These are phyloP conservation scores for Pedionomus torquatus DNA, from an alignment of 2,113 vertebrate species.

Conservation along the genomic window DNA sequence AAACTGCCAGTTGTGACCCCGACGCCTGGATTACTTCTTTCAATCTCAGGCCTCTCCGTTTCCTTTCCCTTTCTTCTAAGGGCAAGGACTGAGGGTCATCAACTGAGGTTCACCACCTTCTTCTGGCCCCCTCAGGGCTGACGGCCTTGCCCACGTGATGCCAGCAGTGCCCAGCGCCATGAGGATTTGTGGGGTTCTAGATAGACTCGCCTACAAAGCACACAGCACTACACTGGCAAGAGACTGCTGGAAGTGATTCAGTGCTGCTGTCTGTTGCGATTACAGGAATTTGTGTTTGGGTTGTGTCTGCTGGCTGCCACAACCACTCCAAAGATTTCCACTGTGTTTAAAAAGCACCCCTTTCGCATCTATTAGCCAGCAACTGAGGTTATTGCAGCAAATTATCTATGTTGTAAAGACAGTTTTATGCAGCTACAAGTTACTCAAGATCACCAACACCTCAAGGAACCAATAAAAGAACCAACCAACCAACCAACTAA, in stretches of 20 bases:
- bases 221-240: not conserved
- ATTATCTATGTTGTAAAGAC: not conserved
- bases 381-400: not conserved
- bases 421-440: not conserved
- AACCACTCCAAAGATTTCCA: not conserved
- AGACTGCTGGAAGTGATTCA: not conserved
- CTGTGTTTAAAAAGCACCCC: not conserved
- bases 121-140: fast-evolving
- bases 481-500: no score
- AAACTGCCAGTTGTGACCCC: not conserved
- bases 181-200: not conserved
- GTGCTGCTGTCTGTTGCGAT: not conserved
- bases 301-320: not conserved
- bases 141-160: fast-evolving
- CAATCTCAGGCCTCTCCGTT: not conserved
- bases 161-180: fast-evolving
- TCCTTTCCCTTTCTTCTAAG: not conserved
- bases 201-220: not conserved
- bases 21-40: not conserved
- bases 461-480: not conserved
- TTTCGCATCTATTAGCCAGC: not conserved
- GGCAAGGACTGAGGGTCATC: not conserved
- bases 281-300: not conserved
- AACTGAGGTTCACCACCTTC: not conserved
- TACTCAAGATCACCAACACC: not conserved